A percentile compares a stretch with the other conserved stretches of the same genome.
Evolutionary conservation across 2,113 vertebrate genomes (phyloP).

Genomic region (Silurus meridionalis): DNA sequence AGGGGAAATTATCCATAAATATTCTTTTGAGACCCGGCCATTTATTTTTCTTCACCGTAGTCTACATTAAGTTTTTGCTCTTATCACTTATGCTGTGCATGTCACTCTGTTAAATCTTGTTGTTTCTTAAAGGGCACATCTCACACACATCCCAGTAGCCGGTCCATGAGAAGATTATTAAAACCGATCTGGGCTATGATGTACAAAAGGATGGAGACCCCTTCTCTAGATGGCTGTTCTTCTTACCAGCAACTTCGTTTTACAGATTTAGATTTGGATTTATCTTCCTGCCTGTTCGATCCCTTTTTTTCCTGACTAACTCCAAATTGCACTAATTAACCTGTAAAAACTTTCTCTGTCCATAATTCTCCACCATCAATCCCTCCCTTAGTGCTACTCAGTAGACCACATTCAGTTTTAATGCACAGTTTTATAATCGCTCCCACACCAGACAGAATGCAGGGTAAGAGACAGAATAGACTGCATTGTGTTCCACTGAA

Average conservation of each 20-base stretch:
- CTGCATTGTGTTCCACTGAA: conserved; percentile 38
- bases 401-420: conserved; percentile 29
- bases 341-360: not conserved
- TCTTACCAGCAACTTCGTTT: not conserved
- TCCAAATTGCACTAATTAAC: not conserved
- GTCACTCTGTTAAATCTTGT: too few relatives aligned
- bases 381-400: not conserved
- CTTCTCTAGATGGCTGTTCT: not conserved
- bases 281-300: not conserved
- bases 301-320: not conserved
- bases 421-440: conserved; percentile 28
- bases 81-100: too few relatives aligned
- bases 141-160: too few relatives aligned
- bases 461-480: conserved; percentile 17
- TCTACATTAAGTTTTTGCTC: too few relatives aligned
- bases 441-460: not conserved
- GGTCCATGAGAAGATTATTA: too few relatives aligned
- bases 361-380: not conserved
- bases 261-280: not conserved
- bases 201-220: too few relatives aligned
- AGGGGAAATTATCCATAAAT: too few relatives aligned
- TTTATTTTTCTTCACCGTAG: too few relatives aligned
- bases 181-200: too few relatives aligned
- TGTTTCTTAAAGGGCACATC: too few relatives aligned
- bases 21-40: too few relatives aligned